These are phyloP conservation scores for Drosophila mulleri DNA, from an alignment of 2,888 invertebrate species.

Conservation along the genomic window DNA sequence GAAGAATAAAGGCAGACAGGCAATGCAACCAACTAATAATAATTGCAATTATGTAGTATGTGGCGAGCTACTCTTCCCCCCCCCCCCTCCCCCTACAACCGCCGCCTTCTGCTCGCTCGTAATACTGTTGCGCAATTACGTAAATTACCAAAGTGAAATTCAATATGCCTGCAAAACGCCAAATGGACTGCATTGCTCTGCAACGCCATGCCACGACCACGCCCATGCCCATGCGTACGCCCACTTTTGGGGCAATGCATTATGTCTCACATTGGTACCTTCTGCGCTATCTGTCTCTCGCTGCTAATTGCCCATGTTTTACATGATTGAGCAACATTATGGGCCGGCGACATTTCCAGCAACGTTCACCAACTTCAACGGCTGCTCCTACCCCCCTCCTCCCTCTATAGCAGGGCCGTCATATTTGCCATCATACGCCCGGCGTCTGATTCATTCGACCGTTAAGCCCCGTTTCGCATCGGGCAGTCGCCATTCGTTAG, in stretches of 20 bases:
- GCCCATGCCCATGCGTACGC: not conserved
- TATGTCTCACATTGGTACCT: constrained; percentile 45
- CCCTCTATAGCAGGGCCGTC: not conserved
- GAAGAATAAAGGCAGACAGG: constrained; percentile 1
- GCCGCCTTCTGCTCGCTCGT: not conserved
- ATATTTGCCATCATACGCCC: not conserved
- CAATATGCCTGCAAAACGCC: constrained; percentile 61
- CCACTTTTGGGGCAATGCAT: constrained; percentile 29
- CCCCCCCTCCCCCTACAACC: no score
- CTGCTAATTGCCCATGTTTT: constrained; percentile 72
- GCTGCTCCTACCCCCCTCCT: not conserved
- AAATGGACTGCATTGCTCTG: constrained; percentile 45
- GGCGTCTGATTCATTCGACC: constrained; percentile 28
- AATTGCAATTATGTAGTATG: constrained; percentile 62
- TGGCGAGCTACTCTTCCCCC: constrained; percentile 2
- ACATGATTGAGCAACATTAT: constrained; percentile 68
- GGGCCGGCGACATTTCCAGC: constrained; percentile 25
- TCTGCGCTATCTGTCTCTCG: constrained; percentile 16
- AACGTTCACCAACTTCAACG: constrained; percentile 4
- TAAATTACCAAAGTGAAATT: constrained; percentile 73
- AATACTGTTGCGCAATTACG: constrained; percentile 69
- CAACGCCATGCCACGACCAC: not conserved
- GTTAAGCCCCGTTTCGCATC: constrained; percentile 15
- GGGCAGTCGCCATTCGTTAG: constrained; percentile 14
- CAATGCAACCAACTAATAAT: constrained; percentile 48